Base-by-base conservation (phyloP, 2,113 vertebrate genomes). In the Alethe diademata region DNA sequence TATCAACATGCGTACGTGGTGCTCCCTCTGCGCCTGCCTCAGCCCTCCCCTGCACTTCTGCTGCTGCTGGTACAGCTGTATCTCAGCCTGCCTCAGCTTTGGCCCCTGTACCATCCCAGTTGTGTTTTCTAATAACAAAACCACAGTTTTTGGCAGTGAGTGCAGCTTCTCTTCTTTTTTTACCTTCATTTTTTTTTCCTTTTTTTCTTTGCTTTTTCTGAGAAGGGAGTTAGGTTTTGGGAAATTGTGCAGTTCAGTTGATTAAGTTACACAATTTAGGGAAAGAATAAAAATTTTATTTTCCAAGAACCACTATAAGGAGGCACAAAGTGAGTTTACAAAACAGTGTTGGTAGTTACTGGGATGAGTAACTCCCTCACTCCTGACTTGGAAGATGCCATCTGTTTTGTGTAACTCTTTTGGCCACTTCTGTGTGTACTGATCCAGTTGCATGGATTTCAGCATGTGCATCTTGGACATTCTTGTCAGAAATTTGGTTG, bases 111-210 rank as follows among this genome's bases (percentile, higher is more conserved):
- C 33, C 56, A 70, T 86, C 42, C 35, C 42, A 51, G 18, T 38
- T 50, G 38, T 66, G 62, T 70, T 62, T 92, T 70, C 78, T 74
- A 70, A 45, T 45, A 53, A 57, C 65, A 62, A 80, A 86, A 42
- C n/a, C 8, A 12, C 36, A 7, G 18, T 8, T 47, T 72, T 72
- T 45, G 66, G 51, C 42, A 51, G n/a, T 2, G 5, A 57, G 3
- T 40, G 14, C 9, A n/a, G 19, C 14, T 85, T 19, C 8, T 85
- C 20, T 28, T 38, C 4, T 50, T 43, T 24, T 24, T 20, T 50
- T 25, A 22, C 2, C 4, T 13, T n/a, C 1, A 5, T 8, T 28
- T 40, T 29, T 29, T 23, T 33, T 2, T 3, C 2, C 25, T n/a
- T 50, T 9, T 28, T 16, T 31, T 47, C 40, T 64, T 12, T 29